These are phyloP conservation scores for Alentia gelatinosa DNA, from an alignment of 2,888 invertebrate species.

Conservation along the genomic window DNA sequence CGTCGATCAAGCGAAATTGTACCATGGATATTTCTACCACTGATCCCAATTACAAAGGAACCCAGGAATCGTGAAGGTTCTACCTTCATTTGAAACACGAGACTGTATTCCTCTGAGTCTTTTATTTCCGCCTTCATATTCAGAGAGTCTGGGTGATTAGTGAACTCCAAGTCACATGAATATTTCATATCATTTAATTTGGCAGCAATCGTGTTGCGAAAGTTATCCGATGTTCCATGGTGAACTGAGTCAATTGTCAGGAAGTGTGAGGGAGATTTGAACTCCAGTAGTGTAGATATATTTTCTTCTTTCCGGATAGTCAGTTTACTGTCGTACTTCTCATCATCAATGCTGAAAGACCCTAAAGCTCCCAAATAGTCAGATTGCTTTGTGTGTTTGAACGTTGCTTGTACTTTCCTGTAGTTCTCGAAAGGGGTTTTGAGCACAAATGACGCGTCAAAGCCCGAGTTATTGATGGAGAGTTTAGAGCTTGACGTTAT, in stretches of 20 bases:
- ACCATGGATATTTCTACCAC: neutral
- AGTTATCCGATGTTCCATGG: neutral
- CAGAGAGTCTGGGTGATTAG: neutral
- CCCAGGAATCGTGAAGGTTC: neutral
- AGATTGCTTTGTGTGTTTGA: neutral
- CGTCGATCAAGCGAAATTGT: neutral
- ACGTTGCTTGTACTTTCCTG: neutral
- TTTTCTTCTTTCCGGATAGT: neutral
- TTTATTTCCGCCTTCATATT: neutral
- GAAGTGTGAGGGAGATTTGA: neutral
- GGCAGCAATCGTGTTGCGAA: neutral
- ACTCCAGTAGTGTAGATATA: neutral
- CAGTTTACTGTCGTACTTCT: neutral
- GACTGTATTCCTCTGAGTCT: neutral
- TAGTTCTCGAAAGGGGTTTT: neutral
- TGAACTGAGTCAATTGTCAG: neutral
- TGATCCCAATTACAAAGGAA: neutral
- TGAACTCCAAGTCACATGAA: neutral
- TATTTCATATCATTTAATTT: neutral
- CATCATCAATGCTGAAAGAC: neutral
- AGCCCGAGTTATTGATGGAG: neutral
- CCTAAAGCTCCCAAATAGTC: neutral
- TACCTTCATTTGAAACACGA: neutral
- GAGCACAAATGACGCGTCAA: neutral
- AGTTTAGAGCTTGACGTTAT: neutral